Evolutionary conservation across 1,140 invertebrate species (phyloP).

Genomic region (Whitmania pigra): DNA sequence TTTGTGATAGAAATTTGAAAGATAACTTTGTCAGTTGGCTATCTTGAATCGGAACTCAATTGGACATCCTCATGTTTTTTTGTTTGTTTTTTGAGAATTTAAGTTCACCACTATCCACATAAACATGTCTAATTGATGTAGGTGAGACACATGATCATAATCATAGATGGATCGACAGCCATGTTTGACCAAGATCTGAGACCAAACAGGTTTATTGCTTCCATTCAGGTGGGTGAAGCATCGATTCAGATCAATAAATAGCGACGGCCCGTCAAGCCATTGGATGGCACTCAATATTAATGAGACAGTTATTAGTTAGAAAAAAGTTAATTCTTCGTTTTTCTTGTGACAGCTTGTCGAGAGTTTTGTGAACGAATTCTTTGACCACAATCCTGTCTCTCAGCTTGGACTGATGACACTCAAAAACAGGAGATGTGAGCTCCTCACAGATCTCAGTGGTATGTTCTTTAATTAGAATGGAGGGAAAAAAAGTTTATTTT

Average conservation of each 20-base stretch:
- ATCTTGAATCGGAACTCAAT: neutral
- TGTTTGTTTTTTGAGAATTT: too few relatives aligned
- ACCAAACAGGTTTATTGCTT: constrained; percentile 76
- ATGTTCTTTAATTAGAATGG: constrained; percentile 9
- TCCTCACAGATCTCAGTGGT: constrained; percentile 73
- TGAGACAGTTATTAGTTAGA: too few relatives aligned
- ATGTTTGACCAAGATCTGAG: constrained; percentile 90
- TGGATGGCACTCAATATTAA: too few relatives aligned
- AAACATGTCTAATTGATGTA: constrained; percentile 24
- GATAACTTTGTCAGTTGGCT: neutral
- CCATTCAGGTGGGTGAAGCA: constrained; percentile 57
- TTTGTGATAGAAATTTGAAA: neutral
- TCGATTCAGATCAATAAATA: too few relatives aligned
- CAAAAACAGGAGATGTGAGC: constrained; percentile 84
- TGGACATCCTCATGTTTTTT: neutral
- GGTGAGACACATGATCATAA: constrained; percentile 70
- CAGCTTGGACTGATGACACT: constrained; percentile 84
- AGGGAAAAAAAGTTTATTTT: too few relatives aligned
- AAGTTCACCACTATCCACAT: too few relatives aligned
- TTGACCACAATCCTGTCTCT: constrained; percentile 96
- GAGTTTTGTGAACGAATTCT: constrained; percentile 87
- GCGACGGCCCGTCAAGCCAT: too few relatives aligned
- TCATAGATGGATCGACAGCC: constrained; percentile 80
- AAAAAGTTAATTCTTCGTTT: neutral
- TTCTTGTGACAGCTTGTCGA: constrained; percentile 61